Evolutionary conservation across 2,888 invertebrate species (phyloP), one percentile per base, ranked within the genome.

Genomic region (Cosmorhoe ocellata): DNA sequence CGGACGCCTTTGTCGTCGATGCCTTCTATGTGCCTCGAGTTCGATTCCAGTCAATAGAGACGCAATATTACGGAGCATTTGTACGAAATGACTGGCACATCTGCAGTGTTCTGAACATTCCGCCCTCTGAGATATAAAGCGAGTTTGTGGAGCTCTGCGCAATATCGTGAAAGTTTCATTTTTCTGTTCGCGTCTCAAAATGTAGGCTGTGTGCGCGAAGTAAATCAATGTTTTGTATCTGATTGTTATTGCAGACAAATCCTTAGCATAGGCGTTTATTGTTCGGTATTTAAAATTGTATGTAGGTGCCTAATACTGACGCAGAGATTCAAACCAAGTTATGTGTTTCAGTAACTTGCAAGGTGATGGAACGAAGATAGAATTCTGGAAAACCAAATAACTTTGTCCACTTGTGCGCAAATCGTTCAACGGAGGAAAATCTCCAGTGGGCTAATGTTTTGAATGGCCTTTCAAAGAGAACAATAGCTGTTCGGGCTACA

Each of bases 11-110:
- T 83, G 76, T 79, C 73, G 74, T 74, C 69, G 71, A 69, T 72
- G 74, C 68, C 80, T 71, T 84, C 85, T 84, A 81, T 82, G 71
- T 74, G 72, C 71, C 70, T 64, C 69, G 67, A 76, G 72, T 74
- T 72, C 71, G 71, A 81, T 79, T 74, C 67, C 69, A 76, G 73
- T 81, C 78, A 74, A 83, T 79, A 60, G 76, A 70, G 74, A 71
- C 64, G 64, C 67, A 69, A 82, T 81, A 84, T 84, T 80, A 77
- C 79, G 73, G 69, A 73, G 74, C 76, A 69, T 82, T 81, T 81
- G 79, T 79, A 63, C 67, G 64, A 73, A 84, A 81, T 79, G 78
- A 76, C 79, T 75, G 68, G 76, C 75, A 76, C 76, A 78, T 81
- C 77, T 79, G 77, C 71, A 70, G 63, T 76, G 68, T 74, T 69